phyloP scores from a whole-genome alignment of 2,113 vertebrate genomes.

The Nesoenas mayeri region DNA sequence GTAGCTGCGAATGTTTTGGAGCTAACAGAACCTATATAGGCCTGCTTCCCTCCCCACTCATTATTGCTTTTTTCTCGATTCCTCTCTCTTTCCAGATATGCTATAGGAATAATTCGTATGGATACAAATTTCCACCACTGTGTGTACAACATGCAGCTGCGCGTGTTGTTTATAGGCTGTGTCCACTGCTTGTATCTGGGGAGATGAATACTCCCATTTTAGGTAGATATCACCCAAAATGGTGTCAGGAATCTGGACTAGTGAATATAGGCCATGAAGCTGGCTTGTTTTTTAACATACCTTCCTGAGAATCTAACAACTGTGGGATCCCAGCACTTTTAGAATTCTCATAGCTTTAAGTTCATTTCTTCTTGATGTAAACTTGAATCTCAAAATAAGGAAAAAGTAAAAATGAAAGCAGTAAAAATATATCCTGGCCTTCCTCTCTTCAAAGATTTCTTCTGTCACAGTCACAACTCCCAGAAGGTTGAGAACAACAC shows the following conservation, averaged over 20 bases:
- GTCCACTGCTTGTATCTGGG: not conserved
- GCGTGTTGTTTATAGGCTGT: not conserved
- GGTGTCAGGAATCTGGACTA: not conserved
- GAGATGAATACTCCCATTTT: not conserved
- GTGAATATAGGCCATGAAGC: not conserved
- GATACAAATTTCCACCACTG: not conserved
- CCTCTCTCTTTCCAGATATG: not conserved
- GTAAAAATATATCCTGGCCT: not conserved
- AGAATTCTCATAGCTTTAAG: not conserved
- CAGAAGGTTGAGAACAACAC: not conserved
- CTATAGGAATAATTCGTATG: not conserved
- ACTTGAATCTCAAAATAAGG: not conserved
- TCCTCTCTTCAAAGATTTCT: not conserved
- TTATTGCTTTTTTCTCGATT: not conserved
- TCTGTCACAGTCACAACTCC: not conserved
- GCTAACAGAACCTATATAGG: not conserved
- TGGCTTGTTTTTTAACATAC: not conserved
- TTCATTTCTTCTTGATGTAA: not conserved
- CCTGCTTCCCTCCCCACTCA: not conserved
- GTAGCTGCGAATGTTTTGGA: not conserved
- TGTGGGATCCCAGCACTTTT: not conserved
- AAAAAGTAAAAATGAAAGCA: not conserved
- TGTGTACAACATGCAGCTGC: not conserved
- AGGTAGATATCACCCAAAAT: not conserved
- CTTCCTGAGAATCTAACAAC: not conserved